Evolutionary conservation across 2,113 vertebrate species (phyloP).

Genomic region (Chloropsis cyanopogon): DNA sequence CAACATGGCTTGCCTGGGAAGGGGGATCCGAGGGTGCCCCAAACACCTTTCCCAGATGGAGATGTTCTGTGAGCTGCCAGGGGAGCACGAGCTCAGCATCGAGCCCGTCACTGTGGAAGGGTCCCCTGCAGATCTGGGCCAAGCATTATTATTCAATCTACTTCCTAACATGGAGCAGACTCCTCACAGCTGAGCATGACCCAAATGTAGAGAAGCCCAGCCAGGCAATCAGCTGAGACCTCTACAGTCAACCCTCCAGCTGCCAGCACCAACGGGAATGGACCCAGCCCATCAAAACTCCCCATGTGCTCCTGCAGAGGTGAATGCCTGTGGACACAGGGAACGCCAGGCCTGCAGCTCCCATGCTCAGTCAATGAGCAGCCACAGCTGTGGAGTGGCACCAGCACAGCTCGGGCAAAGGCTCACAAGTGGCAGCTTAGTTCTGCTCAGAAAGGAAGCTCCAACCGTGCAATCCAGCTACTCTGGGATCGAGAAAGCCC

Average conservation of each 20-base stretch:
- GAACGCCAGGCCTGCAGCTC: neutral
- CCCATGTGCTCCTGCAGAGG: neutral
- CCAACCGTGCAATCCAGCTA: neutral
- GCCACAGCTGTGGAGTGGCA: neutral
- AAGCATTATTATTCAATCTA: neutral
- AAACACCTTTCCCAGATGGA: accelerated
- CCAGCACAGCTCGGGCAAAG: neutral
- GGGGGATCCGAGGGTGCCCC: neutral
- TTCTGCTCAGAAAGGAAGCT: neutral
- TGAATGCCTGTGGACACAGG: neutral
- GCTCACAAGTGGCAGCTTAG: neutral
- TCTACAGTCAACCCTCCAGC: neutral
- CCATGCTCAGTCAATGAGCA: neutral
- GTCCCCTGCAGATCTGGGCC: accelerated
- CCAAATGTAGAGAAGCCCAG: neutral
- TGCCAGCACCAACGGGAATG: neutral
- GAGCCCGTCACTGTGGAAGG: neutral
- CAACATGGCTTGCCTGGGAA: neutral
- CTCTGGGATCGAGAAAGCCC: neutral
- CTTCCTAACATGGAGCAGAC: neutral
- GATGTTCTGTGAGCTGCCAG: neutral
- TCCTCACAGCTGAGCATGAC: neutral
- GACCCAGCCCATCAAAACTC: neutral
- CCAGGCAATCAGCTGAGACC: neutral
- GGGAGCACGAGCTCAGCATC: neutral